Evolutionary conservation across 2,113 vertebrate species (phyloP).

Genomic region (Cisticola juncidis): DNA sequence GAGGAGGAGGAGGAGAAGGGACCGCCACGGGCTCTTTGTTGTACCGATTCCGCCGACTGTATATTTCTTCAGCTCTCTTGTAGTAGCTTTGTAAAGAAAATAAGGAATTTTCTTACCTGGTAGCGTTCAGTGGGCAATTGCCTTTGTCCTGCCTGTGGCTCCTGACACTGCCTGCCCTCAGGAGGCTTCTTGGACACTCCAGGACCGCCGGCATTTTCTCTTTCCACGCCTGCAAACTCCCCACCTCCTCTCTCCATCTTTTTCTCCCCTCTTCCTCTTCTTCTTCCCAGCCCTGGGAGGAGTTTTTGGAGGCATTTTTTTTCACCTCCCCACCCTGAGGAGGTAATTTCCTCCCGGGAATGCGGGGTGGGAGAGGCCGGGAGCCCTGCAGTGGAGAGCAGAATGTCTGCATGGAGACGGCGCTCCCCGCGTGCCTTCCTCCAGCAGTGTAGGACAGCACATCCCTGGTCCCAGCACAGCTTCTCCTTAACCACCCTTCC

Average conservation of each 20-base stretch:
- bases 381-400: background rate
- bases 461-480: background rate
- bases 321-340: accelerated
- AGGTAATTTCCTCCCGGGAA: background rate
- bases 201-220: background rate
- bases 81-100: constrained; percentile 32
- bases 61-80: constrained; percentile 29
- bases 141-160: background rate
- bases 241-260: background rate
- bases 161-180: background rate
- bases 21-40: background rate
- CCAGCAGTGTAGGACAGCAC: background rate
- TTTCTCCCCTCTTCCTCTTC: background rate
- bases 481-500: background rate
- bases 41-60: constrained; percentile 61
- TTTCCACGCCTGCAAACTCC: background rate
- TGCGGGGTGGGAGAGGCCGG: background rate
- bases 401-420: background rate
- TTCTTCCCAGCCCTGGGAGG: background rate
- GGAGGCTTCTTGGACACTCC: background rate
- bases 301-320: background rate
- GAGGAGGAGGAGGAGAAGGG: background rate
- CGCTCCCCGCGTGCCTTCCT: background rate
- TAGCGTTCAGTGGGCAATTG: background rate
- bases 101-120: constrained; percentile 26